These are phyloP conservation scores for Macrotrachela quadricornifera DNA, from an alignment of 1,140 invertebrate species.

Conservation along the genomic window DNA sequence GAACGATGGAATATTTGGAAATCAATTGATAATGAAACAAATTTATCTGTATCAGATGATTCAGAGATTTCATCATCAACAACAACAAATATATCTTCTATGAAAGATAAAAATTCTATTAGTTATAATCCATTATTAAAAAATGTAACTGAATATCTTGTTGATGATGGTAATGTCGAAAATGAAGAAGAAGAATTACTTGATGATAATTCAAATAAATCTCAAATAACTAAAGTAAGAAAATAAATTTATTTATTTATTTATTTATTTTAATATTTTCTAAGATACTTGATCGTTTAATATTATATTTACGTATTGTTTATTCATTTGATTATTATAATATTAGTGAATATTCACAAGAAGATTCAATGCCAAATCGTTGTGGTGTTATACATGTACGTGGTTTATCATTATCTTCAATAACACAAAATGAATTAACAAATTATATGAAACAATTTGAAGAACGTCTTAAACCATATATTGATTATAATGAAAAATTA, in stretches of 20 bases:
- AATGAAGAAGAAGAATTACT: conserved; percentile 70
- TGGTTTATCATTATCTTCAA: conserved; percentile 32
- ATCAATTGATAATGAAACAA: conserved; percentile 29
- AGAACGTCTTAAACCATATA: background rate
- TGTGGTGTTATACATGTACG: conserved; percentile 93
- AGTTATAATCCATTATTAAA: conserved; percentile 68
- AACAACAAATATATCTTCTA: background rate
- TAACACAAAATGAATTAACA: background rate
- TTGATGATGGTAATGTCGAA: conserved; percentile 91
- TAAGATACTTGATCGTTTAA: conserved; percentile 56
- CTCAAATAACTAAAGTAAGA: background rate
- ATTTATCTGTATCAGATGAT: background rate
- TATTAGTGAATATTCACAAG: conserved; percentile 92
- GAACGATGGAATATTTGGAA: conserved; percentile 56
- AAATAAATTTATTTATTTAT: background rate
- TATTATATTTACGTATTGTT: conserved; percentile 81
- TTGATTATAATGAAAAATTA: background rate
- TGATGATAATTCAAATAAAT: conserved; percentile 34
- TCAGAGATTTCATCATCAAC: background rate
- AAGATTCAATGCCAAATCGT: conserved; percentile 97
- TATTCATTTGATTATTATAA: conserved; percentile 98
- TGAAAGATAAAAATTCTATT: background rate
- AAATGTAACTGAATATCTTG: conserved; percentile 90
- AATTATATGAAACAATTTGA: background rate
- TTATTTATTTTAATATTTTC: conserved; percentile 33